These are phyloP conservation scores for Campaea margaritaria DNA, from an alignment of 2,888 invertebrate species.

Conservation along the genomic window DNA sequence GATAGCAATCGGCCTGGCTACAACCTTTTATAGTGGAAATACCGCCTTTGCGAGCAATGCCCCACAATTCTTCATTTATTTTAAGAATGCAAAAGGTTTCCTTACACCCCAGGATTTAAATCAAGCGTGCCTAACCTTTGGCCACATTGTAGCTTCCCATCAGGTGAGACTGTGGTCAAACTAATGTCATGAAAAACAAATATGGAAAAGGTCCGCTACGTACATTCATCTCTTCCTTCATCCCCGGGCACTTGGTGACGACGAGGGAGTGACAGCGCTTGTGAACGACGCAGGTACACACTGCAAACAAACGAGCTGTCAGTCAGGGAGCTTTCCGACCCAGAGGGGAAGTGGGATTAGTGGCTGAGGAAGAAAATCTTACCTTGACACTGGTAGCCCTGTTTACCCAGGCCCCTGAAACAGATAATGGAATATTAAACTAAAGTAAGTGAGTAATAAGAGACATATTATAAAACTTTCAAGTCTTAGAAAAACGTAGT, in stretches of 20 bases:
- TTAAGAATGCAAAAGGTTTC: too few relatives aligned
- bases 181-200: neutral
- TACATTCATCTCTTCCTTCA: conserved; percentile 92
- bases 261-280: conserved; percentile 99
- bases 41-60: too few relatives aligned
- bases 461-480: neutral
- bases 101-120: too few relatives aligned
- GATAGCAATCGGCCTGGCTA: too few relatives aligned
- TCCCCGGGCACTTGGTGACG: conserved; percentile 99
- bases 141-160: too few relatives aligned
- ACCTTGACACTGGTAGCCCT: conserved; percentile 99
- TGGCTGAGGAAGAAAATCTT: conserved; percentile 2
- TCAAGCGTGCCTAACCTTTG: too few relatives aligned
- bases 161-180: too few relatives aligned
- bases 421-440: conserved; percentile 35
- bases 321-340: neutral
- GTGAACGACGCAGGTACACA: conserved; percentile 99
- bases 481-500: too few relatives aligned
- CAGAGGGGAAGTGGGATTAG: neutral
- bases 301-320: conserved; percentile 82
- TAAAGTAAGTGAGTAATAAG: too few relatives aligned
- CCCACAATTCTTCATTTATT: too few relatives aligned
- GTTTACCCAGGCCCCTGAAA: conserved; percentile 98
- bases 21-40: too few relatives aligned
- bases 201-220: conserved; percentile 4